A percentile compares a stretch with the other conserved stretches of the same genome.
Evolutionary conservation across 2,113 vertebrate species (phyloP).

Genomic region (Sander lucioperca): DNA sequence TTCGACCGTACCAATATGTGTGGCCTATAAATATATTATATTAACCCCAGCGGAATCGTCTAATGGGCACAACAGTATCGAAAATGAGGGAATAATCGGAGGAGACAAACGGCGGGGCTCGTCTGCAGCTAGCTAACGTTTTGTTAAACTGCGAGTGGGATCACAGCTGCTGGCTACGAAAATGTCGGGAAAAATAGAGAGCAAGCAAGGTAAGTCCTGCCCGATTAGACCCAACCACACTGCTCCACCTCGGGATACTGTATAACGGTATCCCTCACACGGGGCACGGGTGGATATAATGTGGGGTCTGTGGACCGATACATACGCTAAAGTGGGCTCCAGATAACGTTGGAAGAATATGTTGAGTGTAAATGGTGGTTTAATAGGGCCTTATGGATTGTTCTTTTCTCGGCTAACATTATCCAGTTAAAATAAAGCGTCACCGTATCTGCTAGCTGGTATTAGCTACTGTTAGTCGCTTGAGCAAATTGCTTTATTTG

Average conservation of each 20-base stretch:
- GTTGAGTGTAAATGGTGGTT: slow-evolving; percentile 45
- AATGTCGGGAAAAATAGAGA: slow-evolving; percentile 89
- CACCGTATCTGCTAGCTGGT: slow-evolving; percentile 30
- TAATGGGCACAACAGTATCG: slow-evolving; percentile 58
- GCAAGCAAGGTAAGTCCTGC: slow-evolving; percentile 85
- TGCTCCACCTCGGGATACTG: slow-evolving; percentile 30
- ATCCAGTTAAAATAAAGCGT: slow-evolving; percentile 59
- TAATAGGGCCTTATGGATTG: slow-evolving; percentile 67
- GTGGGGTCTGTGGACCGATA: background rate
- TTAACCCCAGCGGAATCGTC: slow-evolving; percentile 59
- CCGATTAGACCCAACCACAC: slow-evolving; percentile 42
- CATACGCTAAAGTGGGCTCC: slow-evolving; percentile 1
- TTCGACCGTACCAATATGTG: slow-evolving; percentile 76
- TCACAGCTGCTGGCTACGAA: slow-evolving; percentile 80
- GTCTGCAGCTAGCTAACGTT: slow-evolving; percentile 73
- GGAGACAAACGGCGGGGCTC: slow-evolving; percentile 68
- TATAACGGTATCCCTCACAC: slow-evolving; percentile 54
- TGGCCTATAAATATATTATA: slow-evolving; percentile 39
- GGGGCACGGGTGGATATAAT: slow-evolving; percentile 28
- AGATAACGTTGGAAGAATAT: background rate
- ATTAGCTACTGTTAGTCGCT: background rate
- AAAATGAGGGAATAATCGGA: slow-evolving; percentile 79
- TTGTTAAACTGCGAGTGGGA: slow-evolving; percentile 77
- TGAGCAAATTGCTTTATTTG: slow-evolving; percentile 5
- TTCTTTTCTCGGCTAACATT: slow-evolving; percentile 49